These are phyloP conservation scores for Physella acuta DNA, from an alignment of 1,140 invertebrate species.

Conservation along the genomic window DNA sequence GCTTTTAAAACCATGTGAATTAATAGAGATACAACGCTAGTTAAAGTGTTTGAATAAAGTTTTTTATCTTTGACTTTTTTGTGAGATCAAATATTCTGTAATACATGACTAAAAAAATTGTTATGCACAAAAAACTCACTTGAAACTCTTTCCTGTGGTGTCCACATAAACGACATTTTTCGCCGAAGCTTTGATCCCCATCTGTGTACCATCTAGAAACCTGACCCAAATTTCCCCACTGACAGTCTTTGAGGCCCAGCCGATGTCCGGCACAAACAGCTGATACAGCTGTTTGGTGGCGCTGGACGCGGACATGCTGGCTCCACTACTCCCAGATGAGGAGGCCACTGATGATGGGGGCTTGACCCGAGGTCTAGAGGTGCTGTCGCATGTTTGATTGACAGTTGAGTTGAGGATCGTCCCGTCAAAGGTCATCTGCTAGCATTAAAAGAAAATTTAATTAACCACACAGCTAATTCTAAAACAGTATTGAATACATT, in stretches of 20 bases:
- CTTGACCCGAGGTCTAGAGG: too few relatives aligned
- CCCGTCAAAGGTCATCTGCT: too few relatives aligned
- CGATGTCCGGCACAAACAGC: slow-evolving; percentile 52
- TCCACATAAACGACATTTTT: slow-evolving; percentile 50
- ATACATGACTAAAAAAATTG: background rate
- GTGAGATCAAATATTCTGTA: too few relatives aligned
- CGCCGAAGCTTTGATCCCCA: slow-evolving; percentile 49
- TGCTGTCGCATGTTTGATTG: too few relatives aligned
- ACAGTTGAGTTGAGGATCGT: too few relatives aligned
- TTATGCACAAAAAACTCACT: slow-evolving; percentile 30
- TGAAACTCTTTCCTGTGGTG: slow-evolving; percentile 40
- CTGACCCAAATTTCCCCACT: slow-evolving; percentile 58
- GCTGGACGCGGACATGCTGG: background rate
- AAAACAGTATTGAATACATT: too few relatives aligned
- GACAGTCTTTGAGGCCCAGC: slow-evolving; percentile 47
- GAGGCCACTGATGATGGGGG: background rate
- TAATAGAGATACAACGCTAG: too few relatives aligned
- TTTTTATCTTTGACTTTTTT: too few relatives aligned
- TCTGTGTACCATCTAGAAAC: slow-evolving; percentile 55
- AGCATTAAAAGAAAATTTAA: too few relatives aligned
- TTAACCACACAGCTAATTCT: too few relatives aligned
- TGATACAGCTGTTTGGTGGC: slow-evolving; percentile 35
- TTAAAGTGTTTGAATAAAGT: too few relatives aligned
- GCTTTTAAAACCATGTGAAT: too few relatives aligned
- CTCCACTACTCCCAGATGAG: background rate